A percentile compares a stretch with the other conserved stretches of the same genome.
Evolutionary conservation across 2,113 vertebrate genomes (phyloP).

Genomic region (Raja brachyura): DNA sequence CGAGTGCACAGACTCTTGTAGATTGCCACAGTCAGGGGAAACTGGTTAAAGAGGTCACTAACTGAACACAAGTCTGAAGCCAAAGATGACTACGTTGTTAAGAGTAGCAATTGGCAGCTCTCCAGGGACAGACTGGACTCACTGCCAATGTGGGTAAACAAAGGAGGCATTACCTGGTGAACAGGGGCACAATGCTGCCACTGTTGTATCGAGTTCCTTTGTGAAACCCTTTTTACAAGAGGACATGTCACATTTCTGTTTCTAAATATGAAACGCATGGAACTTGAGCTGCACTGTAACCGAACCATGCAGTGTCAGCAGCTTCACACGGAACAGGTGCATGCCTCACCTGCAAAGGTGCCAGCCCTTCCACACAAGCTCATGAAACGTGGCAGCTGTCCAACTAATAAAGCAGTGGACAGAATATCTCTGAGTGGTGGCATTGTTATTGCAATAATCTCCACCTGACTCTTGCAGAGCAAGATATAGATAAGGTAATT

Average conservation of each 20-base stretch:
- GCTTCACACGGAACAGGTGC: background rate
- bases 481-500: background rate
- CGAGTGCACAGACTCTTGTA: background rate
- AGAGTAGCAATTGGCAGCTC: background rate
- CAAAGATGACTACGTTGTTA: background rate
- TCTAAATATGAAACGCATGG: background rate
- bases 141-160: background rate
- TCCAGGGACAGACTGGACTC: background rate
- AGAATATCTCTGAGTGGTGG: background rate
- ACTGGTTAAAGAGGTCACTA: background rate
- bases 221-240: conserved; percentile 23
- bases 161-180: background rate
- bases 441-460: background rate
- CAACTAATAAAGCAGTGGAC: background rate
- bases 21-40: background rate
- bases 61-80: background rate
- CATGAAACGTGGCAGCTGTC: background rate
- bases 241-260: background rate
- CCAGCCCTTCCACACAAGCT: background rate
- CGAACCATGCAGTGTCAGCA: background rate
- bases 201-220: background rate
- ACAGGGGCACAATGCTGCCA: background rate
- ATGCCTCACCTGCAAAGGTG: background rate
- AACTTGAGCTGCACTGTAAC: background rate
- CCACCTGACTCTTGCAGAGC: background rate